Conservation (phyloP, 2,888 invertebrate genomes). For the Cryptus viduatorius region DNA sequence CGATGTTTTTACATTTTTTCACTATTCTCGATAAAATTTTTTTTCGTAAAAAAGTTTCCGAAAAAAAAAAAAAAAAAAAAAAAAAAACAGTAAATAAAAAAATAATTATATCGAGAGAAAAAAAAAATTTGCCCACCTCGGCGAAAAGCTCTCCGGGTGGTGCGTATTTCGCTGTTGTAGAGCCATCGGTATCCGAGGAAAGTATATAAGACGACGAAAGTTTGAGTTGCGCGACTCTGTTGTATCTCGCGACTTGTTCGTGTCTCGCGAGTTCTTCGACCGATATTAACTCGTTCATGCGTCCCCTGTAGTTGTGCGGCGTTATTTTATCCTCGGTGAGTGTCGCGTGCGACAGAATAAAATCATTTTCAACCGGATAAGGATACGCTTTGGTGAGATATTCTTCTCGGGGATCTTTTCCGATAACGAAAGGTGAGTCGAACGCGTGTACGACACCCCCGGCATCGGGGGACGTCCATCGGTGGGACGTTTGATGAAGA, state of each 20-base stretch:
- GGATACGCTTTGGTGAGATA: conserved; percentile 88
- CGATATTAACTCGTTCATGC: conserved; percentile 91
- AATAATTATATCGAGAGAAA: no score
- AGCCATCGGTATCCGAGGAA: conserved; percentile 89
- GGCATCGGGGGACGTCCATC: conserved; percentile 86
- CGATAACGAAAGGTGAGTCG: conserved; percentile 86
- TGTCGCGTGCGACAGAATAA: conserved; percentile 89
- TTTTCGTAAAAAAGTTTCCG: background rate
- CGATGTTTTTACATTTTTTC: background rate
- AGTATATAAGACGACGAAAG: conserved; percentile 90
- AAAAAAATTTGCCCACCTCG: conserved; percentile 80
- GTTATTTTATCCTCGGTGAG: conserved; percentile 88
- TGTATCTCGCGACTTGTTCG: conserved; percentile 90
- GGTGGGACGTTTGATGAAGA: conserved; percentile 87
- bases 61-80: background rate
- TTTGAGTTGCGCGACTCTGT: conserved; percentile 88
- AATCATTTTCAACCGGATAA: conserved; percentile 88
- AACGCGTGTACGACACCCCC: conserved; percentile 87
- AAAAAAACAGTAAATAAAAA: no score
- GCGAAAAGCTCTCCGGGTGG: conserved; percentile 92
- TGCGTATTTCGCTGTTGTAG: conserved; percentile 91
- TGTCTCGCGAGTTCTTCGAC: conserved; percentile 92
- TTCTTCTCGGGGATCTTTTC: conserved; percentile 84
- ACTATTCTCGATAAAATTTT: background rate
- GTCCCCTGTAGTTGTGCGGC: conserved; percentile 89